phyloP scores from a whole-genome alignment of 2,113 vertebrate species.

The Aptenodytes forsteri region DNA sequence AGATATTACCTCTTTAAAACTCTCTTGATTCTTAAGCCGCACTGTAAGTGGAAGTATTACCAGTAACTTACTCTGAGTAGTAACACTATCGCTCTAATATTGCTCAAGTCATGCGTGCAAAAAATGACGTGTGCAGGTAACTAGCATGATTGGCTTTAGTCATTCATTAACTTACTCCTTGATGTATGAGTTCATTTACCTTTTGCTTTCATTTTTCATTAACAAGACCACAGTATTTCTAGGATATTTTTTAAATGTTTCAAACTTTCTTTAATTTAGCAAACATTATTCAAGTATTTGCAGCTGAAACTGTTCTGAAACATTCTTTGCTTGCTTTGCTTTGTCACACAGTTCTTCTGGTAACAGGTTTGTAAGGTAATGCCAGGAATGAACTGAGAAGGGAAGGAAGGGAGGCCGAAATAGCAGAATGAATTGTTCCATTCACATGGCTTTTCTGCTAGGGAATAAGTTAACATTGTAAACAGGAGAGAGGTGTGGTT shows the following conservation, averaged over 20 bases:
- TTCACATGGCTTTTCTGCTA: conserved; percentile 50
- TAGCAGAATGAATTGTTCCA: conserved; percentile 65
- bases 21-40: not conserved
- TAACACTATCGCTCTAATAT: not conserved
- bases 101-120: not conserved
- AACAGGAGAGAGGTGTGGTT: conserved; percentile 70
- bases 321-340: not conserved
- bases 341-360: not conserved
- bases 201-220: not conserved
- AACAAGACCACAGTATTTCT: not conserved
- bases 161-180: not conserved
- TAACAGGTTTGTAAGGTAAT: not conserved
- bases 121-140: not conserved
- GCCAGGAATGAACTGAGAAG: conserved; percentile 44
- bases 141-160: not conserved
- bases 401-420: conserved; percentile 64
- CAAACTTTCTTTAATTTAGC: not conserved
- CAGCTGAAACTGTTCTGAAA: not conserved
- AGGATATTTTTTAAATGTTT: not conserved
- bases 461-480: conserved; percentile 52
- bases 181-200: not conserved
- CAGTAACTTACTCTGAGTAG: not conserved
- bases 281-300: not conserved
- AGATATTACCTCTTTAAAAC: not conserved
- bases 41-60: not conserved